Base-by-base conservation (phyloP, 1,140 invertebrate genomes). In the Stegodyphus dumicola region DNA sequence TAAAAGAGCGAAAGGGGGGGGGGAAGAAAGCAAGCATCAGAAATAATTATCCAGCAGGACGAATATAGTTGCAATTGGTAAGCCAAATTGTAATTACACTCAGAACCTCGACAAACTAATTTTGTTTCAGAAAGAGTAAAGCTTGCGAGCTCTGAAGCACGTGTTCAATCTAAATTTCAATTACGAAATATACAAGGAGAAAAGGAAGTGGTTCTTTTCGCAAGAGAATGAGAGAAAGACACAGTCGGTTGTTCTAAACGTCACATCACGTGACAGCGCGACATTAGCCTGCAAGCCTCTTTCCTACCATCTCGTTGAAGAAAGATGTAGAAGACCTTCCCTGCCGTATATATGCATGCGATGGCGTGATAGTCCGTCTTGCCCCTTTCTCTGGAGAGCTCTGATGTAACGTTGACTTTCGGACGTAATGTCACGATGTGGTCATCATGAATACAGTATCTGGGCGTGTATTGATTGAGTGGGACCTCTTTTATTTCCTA, bases 381-480 rank as follows among this genome's bases (percentile, higher is more conserved):
- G 7, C 64, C 9, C 15, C 15, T 74, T 56, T 75, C 52, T 48
- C 33, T 53, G 49, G 48, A 53, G 56, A 65, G 48, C 48, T 33
- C 52, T 51, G 65, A 48, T 33, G 76, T 33, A 52, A 52, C 54
- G 52, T 10, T 73, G 78, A 81, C 78, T 81, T 81, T 69, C 52
- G 66, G 78, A 81, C 78, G 67, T 81, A 70, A 73, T 81, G 33
- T 81, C 56, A 48, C 51, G 66, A 71, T 52, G 66, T 79, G 66
- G 33, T 69, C 56, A 73, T 81, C 78, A 81, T 81, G 78, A 81
- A 81, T 81, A 81, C 52, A 54, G 52, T 65, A 33, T 33, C 33
- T 33, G 33, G 33, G 33, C 33, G 66, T 17, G 5, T 76, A 81
- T 81, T 81, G 78, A 81, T 81, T 79, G 77, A 79, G 53, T 48